Evolutionary conservation across 2,797 vertebrate genomes (phyloP), one percentile per base, ranked within the genome.

Genomic region (Galagoides demidoff): DNA sequence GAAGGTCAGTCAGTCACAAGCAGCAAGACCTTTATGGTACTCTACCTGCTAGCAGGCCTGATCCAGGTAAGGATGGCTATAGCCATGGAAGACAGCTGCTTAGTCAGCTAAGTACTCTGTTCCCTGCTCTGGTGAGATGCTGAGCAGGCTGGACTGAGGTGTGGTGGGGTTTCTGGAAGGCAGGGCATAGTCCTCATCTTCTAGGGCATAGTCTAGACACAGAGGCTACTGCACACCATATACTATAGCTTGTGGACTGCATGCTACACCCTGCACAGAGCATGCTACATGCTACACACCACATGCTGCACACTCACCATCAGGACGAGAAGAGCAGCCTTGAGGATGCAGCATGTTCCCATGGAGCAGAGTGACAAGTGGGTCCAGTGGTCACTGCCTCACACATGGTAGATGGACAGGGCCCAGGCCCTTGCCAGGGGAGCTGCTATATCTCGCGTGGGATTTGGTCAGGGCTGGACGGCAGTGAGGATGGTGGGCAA

Each of bases 11-110:
- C 99, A 95, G 97, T 98, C 0, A 97, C 96, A 0, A 98, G 99
- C 96, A 98, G 98, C 23, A 94, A 98, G 70, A 97, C 98, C 90
- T 99, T 99, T 95, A 97, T 98, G 97, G 83, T 98, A 94, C 99
- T 99, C 97, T 99, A 99, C 97, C 98, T 99, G 97, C 97, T 96
- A 23, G 99, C 99, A 73, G 99, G 99, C 94, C 89, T 99, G 94
- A 89, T 99, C 4, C 99, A 99, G 99, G 99, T 99, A 97, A 98
- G 43, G 2, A 61, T 1, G 63, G 37, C 71, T 23, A 29, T 31
- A 22, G 16, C 31, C 12, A 17, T n/a, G 45, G 34, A 19, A 34
- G 17, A 4, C n/a, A 74, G 25, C 3, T 25, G 43, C 20, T 49
- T 76, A n/a, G 8, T 27, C 10, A 49, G 82, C 43, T 31, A 25